Conservation (phyloP, 2,797 vertebrate species). For the Halcyon leucocephala region DNA sequence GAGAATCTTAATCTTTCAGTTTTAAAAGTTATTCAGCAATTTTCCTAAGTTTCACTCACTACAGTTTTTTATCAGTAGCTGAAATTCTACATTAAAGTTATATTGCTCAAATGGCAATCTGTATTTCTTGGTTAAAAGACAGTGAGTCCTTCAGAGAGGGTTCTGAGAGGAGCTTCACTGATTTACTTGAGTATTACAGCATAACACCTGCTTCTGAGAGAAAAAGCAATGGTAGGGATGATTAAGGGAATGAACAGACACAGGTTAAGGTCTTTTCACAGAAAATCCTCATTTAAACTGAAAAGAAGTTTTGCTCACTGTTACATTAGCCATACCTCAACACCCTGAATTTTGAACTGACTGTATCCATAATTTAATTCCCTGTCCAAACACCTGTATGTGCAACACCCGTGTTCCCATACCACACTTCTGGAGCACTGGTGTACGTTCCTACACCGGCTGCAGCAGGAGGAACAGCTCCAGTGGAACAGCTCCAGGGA, state of each 20-base stretch:
- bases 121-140: not conserved
- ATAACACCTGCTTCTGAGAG: not conserved
- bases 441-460: accelerated
- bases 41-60: not conserved
- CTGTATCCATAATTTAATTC: not conserved
- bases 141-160: not conserved
- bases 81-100: not conserved
- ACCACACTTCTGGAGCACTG: not conserved
- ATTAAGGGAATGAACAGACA: not conserved
- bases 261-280: not conserved
- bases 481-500: not conserved
- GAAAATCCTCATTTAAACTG: not conserved
- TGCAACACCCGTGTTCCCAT: accelerated
- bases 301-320: not conserved
- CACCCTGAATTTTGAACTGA: not conserved
- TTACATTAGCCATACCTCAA: not conserved
- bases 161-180: not conserved
- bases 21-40: not conserved
- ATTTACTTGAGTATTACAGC: not conserved
- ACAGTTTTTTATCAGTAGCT: not conserved
- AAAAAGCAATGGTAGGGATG: not conserved
- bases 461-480: not conserved
- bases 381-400: not conserved
- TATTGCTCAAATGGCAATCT: not conserved
- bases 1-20: not conserved